Evolutionary conservation across 2,797 vertebrate species (phyloP), one percentile per base, ranked within the genome.

Genomic region (Sebastes nivosus): DNA sequence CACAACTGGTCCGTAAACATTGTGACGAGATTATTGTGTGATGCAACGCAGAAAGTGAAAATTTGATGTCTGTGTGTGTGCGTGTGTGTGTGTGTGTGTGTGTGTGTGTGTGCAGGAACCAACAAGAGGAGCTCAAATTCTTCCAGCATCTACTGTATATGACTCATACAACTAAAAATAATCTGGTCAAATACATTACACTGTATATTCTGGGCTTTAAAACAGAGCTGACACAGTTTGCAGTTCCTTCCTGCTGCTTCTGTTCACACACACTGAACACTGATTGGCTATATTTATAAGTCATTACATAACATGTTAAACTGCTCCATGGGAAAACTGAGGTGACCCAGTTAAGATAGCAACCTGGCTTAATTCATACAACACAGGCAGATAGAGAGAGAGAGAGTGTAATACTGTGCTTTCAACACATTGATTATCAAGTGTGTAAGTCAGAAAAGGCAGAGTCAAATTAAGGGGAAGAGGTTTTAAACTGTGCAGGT

Each of bases 251-350:
- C 69, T 84, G 80, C 80, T 72, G 68, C 61, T 76, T 7, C 71
- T 67, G 86, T 82, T 67, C 75, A 61, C 84, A 86, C 36, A 71
- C 42, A 83, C 87, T 77, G 59, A 83, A 64, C 80, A 80, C 80
- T 79, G 81, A 91, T 88, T 87, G 85, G 80, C 85, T 91, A 83
- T 92, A 93, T 93, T 91, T 89, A 89, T 91, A 91, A 90, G 80
- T 73, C 71, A 91, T 94, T 94, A 87, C 89, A 87, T 91, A 92
- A 90, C 69, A 69, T 65, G 87, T 88, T 88, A 87, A 92, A 93
- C 74, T 82, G 86, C 89, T 93, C 87, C 77, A 87, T 89, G 85
- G 90, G 88, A 88, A 93, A 91, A 89, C 79, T 82, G 83, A 85
- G 83, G 84, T 82, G 88, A 90, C 89, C 87, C 82, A 92, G 82